Evolutionary conservation across 2,888 invertebrate genomes (phyloP), one percentile per base, ranked within the genome.

Genomic region (Anorthoa munda): DNA sequence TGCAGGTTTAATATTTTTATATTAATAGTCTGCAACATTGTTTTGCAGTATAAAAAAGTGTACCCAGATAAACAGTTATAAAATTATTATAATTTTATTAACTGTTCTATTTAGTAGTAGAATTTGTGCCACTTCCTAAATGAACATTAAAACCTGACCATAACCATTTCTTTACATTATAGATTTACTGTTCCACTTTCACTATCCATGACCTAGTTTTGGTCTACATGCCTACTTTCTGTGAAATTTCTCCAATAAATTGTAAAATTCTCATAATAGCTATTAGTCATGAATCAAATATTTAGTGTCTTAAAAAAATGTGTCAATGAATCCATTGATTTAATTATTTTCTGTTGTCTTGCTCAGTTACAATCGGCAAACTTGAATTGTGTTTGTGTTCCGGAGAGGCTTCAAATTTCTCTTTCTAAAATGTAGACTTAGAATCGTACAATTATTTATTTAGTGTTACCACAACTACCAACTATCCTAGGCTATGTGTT

Each of bases 201-300:
- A 63, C 79, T 78, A 50, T 67, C 39, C 48, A 60, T 78, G 79
- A 61, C 79, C 82, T 64, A 78, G 53, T 67, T 79, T 60, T 59
- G 39, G 23, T 63, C 58, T 50, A 11, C n/a, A 50, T 59, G 21
- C 56, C 53, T 53, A 81, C 66, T 76, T 75, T 73, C 58, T 74
- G 45, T 50, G 23, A 2, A 64, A 64, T 79, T 75, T 73, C 46
- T 51, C 58, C 9, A 46, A 51, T 53, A 56, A 31, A 21, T 53
- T 50, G 2, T 21, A 39, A 48, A 79, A 26, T 39, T n/a, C 7
- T 59, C 5, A 15, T 59, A 31, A 46, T 70, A 12, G 5, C 12
- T 7, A 11, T 60, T 46, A 55, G 17, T 75, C 23, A 55, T 39
- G 31, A 31, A 55, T 21, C 13, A 26, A 75, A 21, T 45, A 26